A percentile compares a stretch with the other conserved stretches of the same genome.
Evolutionary conservation across 2,113 vertebrate species (phyloP).

Genomic region (Danionella cerebrum): DNA sequence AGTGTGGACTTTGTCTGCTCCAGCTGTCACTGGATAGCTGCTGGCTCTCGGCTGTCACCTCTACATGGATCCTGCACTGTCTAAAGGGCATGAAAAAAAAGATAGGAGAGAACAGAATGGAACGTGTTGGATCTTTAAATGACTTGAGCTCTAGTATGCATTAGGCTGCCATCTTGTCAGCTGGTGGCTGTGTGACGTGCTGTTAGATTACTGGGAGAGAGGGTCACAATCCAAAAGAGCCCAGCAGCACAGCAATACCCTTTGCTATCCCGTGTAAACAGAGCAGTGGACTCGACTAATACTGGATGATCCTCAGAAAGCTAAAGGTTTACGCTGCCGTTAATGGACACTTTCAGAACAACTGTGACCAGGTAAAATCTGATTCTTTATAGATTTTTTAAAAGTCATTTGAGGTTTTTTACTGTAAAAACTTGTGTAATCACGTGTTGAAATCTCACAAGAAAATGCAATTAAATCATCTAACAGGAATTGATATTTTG

Average conservation of each 20-base stretch:
- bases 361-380: neutral
- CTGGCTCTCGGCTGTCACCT: constrained; percentile 32
- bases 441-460: too few species aligned
- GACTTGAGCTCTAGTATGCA: neutral
- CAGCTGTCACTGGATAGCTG: constrained; percentile 61
- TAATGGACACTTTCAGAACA: neutral
- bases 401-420: too few species aligned
- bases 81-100: constrained; percentile 2
- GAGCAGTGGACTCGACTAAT: neutral
- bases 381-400: neutral
- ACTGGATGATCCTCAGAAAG: neutral
- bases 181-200: neutral
- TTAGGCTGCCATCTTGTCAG: neutral
- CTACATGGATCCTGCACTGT: constrained; percentile 9
- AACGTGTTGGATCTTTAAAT: constrained; percentile 4
- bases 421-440: too few species aligned
- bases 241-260: neutral
- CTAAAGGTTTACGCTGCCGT: neutral
- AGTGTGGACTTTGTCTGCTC: constrained; percentile 49
- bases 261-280: constrained; percentile 16
- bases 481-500: too few species aligned
- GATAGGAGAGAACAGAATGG: constrained; percentile 4
- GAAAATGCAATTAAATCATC: too few species aligned
- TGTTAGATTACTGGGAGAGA: constrained; percentile 4
- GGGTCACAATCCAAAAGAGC: neutral